A percentile compares a stretch with the other conserved stretches of the same genome.
These are phyloP conservation scores for Dicyrtomina minuta DNA, from an alignment of 2,888 invertebrate genomes.

Conservation along the genomic window DNA sequence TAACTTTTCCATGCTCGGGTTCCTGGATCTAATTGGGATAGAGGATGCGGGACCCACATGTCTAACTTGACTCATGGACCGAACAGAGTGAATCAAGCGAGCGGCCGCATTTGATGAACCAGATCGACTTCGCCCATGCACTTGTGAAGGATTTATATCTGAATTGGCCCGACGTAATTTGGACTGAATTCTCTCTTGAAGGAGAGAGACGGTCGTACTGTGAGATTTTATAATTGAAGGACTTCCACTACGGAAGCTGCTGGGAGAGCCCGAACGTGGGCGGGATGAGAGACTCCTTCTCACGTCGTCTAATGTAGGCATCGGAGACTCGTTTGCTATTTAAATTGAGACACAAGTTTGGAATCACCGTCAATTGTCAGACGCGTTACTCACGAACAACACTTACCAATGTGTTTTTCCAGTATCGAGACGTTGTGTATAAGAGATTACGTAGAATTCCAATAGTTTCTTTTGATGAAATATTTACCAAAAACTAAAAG, in stretches of 20 bases:
- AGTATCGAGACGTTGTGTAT: too few relatives aligned
- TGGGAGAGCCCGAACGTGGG: slow-evolving; percentile 43
- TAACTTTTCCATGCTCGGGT: slow-evolving; percentile 54
- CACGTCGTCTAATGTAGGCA: slow-evolving; percentile 50
- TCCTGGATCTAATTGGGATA: slow-evolving; percentile 46
- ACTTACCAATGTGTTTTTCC: too few relatives aligned
- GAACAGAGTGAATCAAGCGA: slow-evolving; percentile 43
- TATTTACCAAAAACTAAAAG: too few relatives aligned
- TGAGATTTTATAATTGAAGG: slow-evolving; percentile 46
- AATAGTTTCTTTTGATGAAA: too few relatives aligned
- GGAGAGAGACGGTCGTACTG: slow-evolving; percentile 44
- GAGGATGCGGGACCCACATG: slow-evolving; percentile 38
- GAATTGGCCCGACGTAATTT: slow-evolving; percentile 49
- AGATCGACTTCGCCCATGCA: slow-evolving; percentile 30
- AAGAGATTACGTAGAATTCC: too few relatives aligned
- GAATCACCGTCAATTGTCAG: background rate
- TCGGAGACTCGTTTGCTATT: slow-evolving; percentile 37
- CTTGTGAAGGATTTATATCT: slow-evolving; percentile 38
- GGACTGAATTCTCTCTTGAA: slow-evolving; percentile 50
- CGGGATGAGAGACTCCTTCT: slow-evolving; percentile 38
- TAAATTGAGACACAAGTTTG: background rate
- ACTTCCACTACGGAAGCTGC: slow-evolving; percentile 47
- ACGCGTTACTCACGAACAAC: background rate
- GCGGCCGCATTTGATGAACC: slow-evolving; percentile 35
- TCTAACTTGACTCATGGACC: slow-evolving; percentile 38